These are phyloP conservation scores for Pissodes strobi DNA, from an alignment of 1,140 invertebrate species.

Conservation along the genomic window DNA sequence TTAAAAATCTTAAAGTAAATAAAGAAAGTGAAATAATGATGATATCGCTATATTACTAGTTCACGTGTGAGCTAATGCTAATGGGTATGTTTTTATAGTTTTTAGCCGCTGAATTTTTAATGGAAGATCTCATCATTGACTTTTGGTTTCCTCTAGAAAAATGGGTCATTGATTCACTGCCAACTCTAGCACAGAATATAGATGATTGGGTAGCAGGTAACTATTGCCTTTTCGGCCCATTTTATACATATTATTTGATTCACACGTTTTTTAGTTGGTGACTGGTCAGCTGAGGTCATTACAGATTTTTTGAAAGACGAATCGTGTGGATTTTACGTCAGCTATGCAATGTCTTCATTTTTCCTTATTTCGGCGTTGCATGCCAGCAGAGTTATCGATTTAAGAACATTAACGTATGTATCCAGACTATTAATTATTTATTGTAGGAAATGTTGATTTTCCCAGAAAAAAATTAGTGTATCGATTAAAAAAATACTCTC, in stretches of 20 bases:
- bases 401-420: constrained; percentile 37
- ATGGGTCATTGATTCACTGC: constrained; percentile 32
- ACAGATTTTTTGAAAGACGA: constrained; percentile 37
- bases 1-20: too few relatives aligned
- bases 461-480: background rate
- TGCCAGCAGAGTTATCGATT: constrained; percentile 45
- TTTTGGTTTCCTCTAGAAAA: constrained; percentile 52
- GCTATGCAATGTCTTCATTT: constrained; percentile 44
- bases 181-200: constrained; percentile 35
- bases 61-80: too few relatives aligned
- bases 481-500: too few relatives aligned
- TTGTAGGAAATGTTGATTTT: background rate
- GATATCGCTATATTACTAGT: too few relatives aligned
- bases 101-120: constrained; percentile 42
- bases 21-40: too few relatives aligned
- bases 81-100: constrained; percentile 41
- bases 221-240: background rate
- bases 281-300: constrained; percentile 25
- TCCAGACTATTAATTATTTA: background rate
- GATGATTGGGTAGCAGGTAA: constrained; percentile 25
- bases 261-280: background rate
- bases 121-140: constrained; percentile 48
- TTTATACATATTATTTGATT: background rate
- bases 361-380: constrained; percentile 45
- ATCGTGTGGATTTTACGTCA: constrained; percentile 36